Percentiles rank a stretch among this genome's conserved stretches.
Evolutionary conservation across 35 echinoderm and acorn worm genomes (phyloP).

Genomic region (Strongylocentrotus purpuratus): DNA sequence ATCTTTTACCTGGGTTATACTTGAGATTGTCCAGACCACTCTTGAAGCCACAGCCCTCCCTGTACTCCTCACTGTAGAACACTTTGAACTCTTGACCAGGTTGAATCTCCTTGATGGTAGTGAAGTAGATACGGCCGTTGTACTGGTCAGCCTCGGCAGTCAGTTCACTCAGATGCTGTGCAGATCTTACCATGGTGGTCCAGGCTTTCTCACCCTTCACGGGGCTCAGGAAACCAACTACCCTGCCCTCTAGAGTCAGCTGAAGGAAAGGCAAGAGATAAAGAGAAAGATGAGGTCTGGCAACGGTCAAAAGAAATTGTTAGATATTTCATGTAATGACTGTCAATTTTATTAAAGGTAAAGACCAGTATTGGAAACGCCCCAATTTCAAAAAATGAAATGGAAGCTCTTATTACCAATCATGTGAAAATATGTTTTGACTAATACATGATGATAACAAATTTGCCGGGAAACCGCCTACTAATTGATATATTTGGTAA

Average conservation of each 20-base stretch:
- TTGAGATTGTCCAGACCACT: neutral
- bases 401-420: too few species aligned
- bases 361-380: too few species aligned
- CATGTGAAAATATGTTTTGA: too few species aligned
- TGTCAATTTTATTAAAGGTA: too few species aligned
- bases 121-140: slow-evolving; percentile 78
- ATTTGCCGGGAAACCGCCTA: too few species aligned
- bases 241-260: neutral
- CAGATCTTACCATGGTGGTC: slow-evolving; percentile 73
- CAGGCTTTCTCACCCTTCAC: slow-evolving; percentile 55
- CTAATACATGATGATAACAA: too few species aligned
- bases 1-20: slow-evolving; percentile 1
- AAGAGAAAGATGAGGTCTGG: neutral
- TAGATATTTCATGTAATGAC: too few species aligned
- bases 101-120: slow-evolving; percentile 64
- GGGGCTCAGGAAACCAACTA: neutral
- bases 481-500: too few species aligned
- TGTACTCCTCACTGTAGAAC: slow-evolving; percentile 83
- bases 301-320: too few species aligned
- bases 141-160: slow-evolving; percentile 77
- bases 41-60: slow-evolving; percentile 15
- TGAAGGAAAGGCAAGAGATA: neutral
- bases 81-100: slow-evolving; percentile 69
- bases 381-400: too few species aligned
- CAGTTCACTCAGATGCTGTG: slow-evolving; percentile 68